Evolutionary conservation across 2,888 invertebrate genomes (phyloP).

Genomic region (Phytoseiulus persimilis): DNA sequence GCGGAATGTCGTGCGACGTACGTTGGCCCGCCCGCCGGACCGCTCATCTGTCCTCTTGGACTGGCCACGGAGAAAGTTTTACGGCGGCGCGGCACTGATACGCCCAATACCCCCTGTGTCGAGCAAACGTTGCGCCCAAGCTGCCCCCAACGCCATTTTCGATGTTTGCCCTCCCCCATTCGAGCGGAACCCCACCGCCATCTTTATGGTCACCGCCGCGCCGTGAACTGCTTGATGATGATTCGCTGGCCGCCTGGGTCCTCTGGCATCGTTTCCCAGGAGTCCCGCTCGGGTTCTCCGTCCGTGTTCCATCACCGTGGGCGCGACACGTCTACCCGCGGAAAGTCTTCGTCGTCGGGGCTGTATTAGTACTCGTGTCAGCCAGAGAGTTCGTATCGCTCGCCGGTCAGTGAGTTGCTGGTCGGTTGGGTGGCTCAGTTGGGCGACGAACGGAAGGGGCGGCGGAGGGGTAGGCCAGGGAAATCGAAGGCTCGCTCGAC

Average conservation of each 20-base stretch:
- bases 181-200: background rate
- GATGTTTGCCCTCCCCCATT: background rate
- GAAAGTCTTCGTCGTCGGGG: background rate
- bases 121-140: background rate
- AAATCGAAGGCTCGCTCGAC: background rate
- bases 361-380: background rate
- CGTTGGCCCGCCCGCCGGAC: background rate
- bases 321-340: background rate
- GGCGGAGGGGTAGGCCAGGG: no score
- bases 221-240: background rate
- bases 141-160: background rate
- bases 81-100: background rate
- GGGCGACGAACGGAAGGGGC: no score
- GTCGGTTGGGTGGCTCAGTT: background rate
- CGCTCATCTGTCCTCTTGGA: background rate
- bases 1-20: background rate
- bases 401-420: background rate
- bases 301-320: background rate
- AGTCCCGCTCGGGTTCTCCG: background rate
- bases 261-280: background rate
- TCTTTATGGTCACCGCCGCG: background rate
- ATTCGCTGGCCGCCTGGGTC: background rate
- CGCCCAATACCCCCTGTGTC: background rate
- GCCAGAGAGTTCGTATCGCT: background rate
- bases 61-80: background rate